These are phyloP conservation scores for Camponotus floridanus DNA, from an alignment of 1,140 invertebrate species.

Conservation along the genomic window DNA sequence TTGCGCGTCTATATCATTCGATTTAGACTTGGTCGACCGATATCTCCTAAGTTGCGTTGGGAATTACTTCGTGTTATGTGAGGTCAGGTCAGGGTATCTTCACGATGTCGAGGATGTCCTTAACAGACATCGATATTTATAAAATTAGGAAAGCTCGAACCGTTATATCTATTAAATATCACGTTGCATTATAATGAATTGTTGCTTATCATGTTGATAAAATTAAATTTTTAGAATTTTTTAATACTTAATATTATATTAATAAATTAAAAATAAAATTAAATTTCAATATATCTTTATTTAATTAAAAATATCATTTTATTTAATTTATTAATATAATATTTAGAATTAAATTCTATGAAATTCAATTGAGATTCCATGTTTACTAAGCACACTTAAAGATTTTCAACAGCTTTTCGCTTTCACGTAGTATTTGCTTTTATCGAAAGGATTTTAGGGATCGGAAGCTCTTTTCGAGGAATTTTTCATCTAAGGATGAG, in stretches of 20 bases:
- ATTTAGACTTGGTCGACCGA: conserved; percentile 41
- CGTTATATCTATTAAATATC: background rate
- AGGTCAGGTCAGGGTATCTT: conserved; percentile 12
- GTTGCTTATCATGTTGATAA: conserved; percentile 3
- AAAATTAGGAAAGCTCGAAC: conserved; percentile 55
- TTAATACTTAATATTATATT: background rate
- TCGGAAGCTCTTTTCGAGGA: conserved; percentile 31
- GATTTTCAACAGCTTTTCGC: conserved; percentile 46
- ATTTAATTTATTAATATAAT: too few species aligned
- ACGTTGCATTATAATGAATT: conserved; percentile 9
- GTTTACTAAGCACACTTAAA: conserved; percentile 13
- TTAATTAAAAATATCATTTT: background rate
- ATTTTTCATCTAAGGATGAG: conserved; percentile 9
- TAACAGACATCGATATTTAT: conserved; percentile 9
- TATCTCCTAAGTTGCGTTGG: conserved; percentile 58
- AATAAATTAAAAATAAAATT: conserved; percentile 2
- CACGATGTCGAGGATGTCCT: conserved; percentile 8
- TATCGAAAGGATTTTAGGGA: background rate
- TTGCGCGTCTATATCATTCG: conserved; percentile 49
- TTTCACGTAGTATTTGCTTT: conserved; percentile 56
- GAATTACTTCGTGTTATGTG: conserved; percentile 64
- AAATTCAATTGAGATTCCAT: background rate
- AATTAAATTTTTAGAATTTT: background rate
- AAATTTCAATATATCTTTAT: conserved; percentile 21
- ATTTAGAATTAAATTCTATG: too few species aligned